Evolutionary conservation across 2,888 invertebrate genomes (phyloP).

Genomic region (Sepioteuthis lessoniana): DNA sequence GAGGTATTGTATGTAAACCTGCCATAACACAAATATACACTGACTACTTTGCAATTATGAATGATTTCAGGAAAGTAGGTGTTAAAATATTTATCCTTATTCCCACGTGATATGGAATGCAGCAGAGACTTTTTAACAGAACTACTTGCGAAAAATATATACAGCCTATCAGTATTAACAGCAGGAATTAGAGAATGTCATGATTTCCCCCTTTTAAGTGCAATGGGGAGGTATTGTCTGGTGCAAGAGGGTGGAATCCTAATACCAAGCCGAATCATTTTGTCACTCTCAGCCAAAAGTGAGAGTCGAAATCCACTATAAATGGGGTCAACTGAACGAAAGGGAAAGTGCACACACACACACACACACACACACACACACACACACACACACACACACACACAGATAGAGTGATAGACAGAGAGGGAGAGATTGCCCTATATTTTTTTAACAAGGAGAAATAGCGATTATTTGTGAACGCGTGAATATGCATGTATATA

Average conservation of each 20-base stretch:
- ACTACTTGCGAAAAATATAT: not conserved
- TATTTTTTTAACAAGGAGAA: not conserved
- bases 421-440: not conserved
- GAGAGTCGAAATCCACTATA: not conserved
- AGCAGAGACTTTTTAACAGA: not conserved
- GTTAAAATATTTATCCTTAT: not conserved
- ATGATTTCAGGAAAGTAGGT: not conserved
- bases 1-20: too few relatives aligned
- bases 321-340: not conserved
- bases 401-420: not conserved
- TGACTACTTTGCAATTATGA: not conserved
- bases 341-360: not conserved
- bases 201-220: not conserved
- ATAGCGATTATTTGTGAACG: not conserved
- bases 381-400: conserved; percentile 23
- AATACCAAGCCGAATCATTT: not conserved
- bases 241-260: not conserved
- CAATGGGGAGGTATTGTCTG: not conserved
- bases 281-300: not conserved
- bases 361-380: not conserved
- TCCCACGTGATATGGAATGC: not conserved
- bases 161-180: not conserved
- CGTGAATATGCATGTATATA: not conserved
- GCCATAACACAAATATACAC: too few relatives aligned
- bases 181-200: not conserved